Percentiles rank a stretch among this genome's conserved stretches.
phyloP scores from a whole-genome alignment of 1,140 invertebrate genomes.

The Drosophila ananassae region DNA sequence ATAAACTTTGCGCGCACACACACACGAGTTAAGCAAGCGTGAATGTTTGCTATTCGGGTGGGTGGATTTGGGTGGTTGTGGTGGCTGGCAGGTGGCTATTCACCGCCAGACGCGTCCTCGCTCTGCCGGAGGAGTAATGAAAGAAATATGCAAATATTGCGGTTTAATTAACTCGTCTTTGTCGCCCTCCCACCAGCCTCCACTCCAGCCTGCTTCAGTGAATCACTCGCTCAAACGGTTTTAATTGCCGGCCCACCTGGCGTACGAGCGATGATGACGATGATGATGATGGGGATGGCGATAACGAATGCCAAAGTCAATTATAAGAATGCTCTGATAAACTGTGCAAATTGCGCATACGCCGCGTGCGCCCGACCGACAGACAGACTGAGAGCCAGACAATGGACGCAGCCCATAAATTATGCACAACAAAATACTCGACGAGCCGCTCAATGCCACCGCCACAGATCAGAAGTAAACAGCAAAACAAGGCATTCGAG shows the following conservation, averaged over 20 bases:
- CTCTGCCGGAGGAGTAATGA: constrained; percentile 46
- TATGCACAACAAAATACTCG: constrained; percentile 68
- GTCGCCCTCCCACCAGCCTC: background rate
- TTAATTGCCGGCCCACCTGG: constrained; percentile 67
- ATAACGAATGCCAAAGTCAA: constrained; percentile 54
- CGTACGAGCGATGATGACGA: constrained; percentile 57
- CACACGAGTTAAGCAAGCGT: constrained; percentile 38
- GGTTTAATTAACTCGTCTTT: constrained; percentile 75
- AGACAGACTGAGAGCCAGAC: background rate
- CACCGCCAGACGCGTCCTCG: constrained; percentile 30
- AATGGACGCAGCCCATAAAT: constrained; percentile 43
- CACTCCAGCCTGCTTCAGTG: background rate
- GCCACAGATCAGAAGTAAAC: constrained; percentile 44
- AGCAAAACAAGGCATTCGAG: constrained; percentile 67
- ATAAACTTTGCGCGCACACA: constrained; percentile 67
- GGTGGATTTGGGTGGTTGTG: background rate
- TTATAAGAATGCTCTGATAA: constrained; percentile 52
- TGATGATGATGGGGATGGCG: constrained; percentile 9
- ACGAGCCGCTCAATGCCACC: constrained; percentile 26
- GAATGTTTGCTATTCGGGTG: constrained; percentile 47
- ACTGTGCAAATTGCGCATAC: constrained; percentile 62
- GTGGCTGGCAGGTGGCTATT: constrained; percentile 6
- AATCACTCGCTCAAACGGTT: constrained; percentile 51
- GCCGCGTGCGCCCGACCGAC: constrained; percentile 12
- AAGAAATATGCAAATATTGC: constrained; percentile 78